Evolutionary conservation across 2,113 vertebrate genomes (phyloP), one percentile per base, ranked within the genome.

Genomic region (Collichthys lucidus): DNA sequence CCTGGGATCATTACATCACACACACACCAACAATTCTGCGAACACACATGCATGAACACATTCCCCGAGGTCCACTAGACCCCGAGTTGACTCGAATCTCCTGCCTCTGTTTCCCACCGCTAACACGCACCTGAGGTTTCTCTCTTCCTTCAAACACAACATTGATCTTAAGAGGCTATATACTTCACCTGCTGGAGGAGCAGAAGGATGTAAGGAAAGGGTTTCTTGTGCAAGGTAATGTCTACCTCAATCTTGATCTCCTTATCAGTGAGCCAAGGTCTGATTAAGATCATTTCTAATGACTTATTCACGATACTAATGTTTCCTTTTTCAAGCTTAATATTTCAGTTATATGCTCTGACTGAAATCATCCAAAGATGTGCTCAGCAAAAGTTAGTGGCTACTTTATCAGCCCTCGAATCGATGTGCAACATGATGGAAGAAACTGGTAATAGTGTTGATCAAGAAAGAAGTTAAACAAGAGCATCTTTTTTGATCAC

Each of bases 1-100:
- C 84, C 91, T 66, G 73, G 81, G 92, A 94, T 91, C 92, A 85
- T 90, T 92, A 93, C 91, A 92, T 93, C 90, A 91, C 91, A 88
- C 84, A 84, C 84, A 84, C 82, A 74, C 64, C 62, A 69, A 63
- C 74, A 75, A 42, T 72, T 76, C 62, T 24, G 73, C 80, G 89
- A 87, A 88, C 80, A 86, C 78, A 90, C 70, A 85, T 6, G 59
- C 75, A 78, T 62, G 64, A 24, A 84, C 83, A 65, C 50, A 85
- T 17, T 89, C 85, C 66, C 86, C 5, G 75, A 59, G 73, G 90
- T 86, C 87, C 91, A 86, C 63, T 87, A 62, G 50, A 81, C 60
- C 64, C 74, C 61, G 11, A 19, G 31, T 35, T 6, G 31, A 35
- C 31, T 35, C 5, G 31, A 35, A 55, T 63, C 65, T 46, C 31